These are phyloP conservation scores for Melipona beecheii DNA, from an alignment of 2,888 invertebrate genomes.

Conservation along the genomic window DNA sequence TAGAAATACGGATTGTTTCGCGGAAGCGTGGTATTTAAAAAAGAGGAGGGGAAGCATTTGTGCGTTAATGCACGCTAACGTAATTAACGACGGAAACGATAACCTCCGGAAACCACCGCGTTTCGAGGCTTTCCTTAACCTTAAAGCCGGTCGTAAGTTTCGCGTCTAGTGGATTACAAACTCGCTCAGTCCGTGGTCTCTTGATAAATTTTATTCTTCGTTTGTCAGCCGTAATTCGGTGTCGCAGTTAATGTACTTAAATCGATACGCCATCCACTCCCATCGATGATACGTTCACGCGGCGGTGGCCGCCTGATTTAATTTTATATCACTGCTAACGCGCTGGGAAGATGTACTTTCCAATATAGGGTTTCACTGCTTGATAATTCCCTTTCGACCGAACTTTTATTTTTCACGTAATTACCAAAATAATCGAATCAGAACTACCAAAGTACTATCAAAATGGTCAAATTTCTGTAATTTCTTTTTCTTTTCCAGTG, in stretches of 20 bases:
- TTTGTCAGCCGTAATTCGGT: background rate
- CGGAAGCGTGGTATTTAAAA: background rate
- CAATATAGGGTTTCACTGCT: too few relatives aligned
- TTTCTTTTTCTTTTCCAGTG: too few relatives aligned
- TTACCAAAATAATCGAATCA: too few relatives aligned
- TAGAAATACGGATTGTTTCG: background rate
- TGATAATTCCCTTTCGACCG: too few relatives aligned
- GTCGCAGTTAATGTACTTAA: slow-evolving; percentile 29
- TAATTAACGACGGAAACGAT: background rate
- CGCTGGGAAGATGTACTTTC: background rate
- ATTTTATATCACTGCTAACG: background rate
- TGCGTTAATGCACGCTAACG: background rate
- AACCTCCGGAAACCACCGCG: background rate
- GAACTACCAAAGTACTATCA: too few relatives aligned
- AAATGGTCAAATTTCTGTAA: too few relatives aligned
- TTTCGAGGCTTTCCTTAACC: slow-evolving; percentile 1
- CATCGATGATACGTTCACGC: background rate
- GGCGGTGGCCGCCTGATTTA: background rate
- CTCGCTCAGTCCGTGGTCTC: slow-evolving; percentile 34
- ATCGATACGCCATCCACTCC: slow-evolving; percentile 28
- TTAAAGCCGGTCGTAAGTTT: slow-evolving; percentile 18
- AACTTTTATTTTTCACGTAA: too few relatives aligned
- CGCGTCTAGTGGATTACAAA: slow-evolving; percentile 26
- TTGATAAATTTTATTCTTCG: slow-evolving; percentile 5
- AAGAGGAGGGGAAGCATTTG: background rate